Base-by-base conservation (phyloP, 2,113 vertebrate species). In the Holacanthus passer region DNA sequence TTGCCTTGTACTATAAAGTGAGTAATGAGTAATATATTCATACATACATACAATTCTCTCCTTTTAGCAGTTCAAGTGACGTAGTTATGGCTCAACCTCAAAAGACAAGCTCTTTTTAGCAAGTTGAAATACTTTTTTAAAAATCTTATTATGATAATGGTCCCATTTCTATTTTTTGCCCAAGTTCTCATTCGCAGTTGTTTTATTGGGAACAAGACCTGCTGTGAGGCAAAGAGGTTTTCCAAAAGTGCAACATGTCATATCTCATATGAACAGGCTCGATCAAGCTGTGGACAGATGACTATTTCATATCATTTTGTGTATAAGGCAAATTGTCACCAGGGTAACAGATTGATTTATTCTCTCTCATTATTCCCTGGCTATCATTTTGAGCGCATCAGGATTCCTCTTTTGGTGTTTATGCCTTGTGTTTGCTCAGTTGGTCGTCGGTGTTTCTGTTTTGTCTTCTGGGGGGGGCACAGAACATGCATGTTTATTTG, bases 181-280 rank as follows among this genome's bases (percentile, higher is more conserved):
- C n/a, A n/a, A 37, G 5, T 8, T 5, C 35, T 74, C 59, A 53
- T 74, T 76, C 24, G 29, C 58, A 39, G 39, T 82, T 96, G 96
- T 96, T 96, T 96, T 95, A 90, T 94, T 95, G 93, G 94, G 93
- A 90, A 88, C 93, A 94, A 91, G 89, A 93, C 95, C 95, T 93
- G 94, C 95, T 95, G 95, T 91, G 95, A 96, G 92, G 93, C 55
- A 55, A 45, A 96, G 95, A 96, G 94, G 91, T 94, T 95, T 94
- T 95, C 32, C 93, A 93, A 95, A 96, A 95, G 96, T 96, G 94
- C 94, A 95, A 91, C 95, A 93, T 96, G 95, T 88, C 95, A 96
- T 96, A 95, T 96, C 89, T 75, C 24, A 20, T 92, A 68, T 90
- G 67, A 93, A 81, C 81, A 95, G 92, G 91, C 87, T 92, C 91